Evolutionary conservation across 1,140 invertebrate species (phyloP).

Genomic region (Panulirus ornatus): DNA sequence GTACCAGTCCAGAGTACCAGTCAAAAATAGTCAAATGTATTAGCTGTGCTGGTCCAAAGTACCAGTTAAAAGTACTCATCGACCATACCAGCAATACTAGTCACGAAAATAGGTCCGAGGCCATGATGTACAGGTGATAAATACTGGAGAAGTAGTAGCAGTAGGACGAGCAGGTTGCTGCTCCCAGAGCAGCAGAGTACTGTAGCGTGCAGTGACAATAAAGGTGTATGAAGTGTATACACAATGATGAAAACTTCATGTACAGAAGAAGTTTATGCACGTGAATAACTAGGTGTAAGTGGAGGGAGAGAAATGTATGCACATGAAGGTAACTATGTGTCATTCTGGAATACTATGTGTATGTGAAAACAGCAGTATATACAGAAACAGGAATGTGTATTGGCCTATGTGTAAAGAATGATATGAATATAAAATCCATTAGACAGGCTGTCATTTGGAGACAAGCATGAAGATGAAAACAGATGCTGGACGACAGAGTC

Average conservation of each 20-base stretch:
- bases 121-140: background rate
- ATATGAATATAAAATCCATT: slow-evolving; percentile 41
- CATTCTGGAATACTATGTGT: slow-evolving; percentile 35
- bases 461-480: background rate
- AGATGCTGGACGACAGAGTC: background rate
- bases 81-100: background rate
- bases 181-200: slow-evolving; percentile 22
- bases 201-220: slow-evolving; percentile 39
- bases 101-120: background rate
- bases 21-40: too few relatives aligned
- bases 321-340: slow-evolving; percentile 30
- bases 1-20: slow-evolving; percentile 16
- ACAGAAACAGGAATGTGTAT: slow-evolving; percentile 9
- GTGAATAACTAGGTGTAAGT: background rate
- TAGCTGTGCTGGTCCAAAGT: slow-evolving; percentile 8
- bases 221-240: slow-evolving; percentile 9
- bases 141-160: slow-evolving; percentile 1
- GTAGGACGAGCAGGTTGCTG: slow-evolving; percentile 4
- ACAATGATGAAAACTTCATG: slow-evolving; percentile 3
- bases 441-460: slow-evolving; percentile 24
- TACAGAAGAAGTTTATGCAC: background rate
- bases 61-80: background rate
- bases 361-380: slow-evolving; percentile 22
- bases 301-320: slow-evolving; percentile 40
- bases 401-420: slow-evolving; percentile 43